A percentile compares a stretch with the other conserved stretches of the same genome.
These are phyloP conservation scores for Pseudopodoces humilis DNA, from an alignment of 2,113 vertebrate genomes.

Conservation along the genomic window DNA sequence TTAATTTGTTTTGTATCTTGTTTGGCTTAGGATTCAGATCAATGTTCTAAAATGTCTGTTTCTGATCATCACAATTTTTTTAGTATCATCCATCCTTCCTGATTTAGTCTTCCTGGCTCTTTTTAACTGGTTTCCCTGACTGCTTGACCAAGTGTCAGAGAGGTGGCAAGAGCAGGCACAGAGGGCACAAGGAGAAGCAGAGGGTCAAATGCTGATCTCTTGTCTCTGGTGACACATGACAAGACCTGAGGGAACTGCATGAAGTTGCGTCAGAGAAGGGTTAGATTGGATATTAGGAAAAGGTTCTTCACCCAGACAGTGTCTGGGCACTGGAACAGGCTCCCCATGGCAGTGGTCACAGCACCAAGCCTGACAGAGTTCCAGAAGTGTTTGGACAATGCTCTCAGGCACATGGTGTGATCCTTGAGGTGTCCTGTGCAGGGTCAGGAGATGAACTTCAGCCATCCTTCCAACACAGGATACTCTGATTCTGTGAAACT, in stretches of 20 bases:
- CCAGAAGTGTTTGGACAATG: background rate
- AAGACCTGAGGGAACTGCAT: background rate
- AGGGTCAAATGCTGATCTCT: background rate
- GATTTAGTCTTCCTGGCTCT: background rate
- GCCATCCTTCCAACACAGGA: background rate
- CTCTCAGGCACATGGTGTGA: background rate
- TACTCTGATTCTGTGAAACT: background rate
- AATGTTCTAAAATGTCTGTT: background rate
- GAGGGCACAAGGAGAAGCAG: background rate
- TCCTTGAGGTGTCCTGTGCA: background rate
- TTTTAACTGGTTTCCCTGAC: background rate
- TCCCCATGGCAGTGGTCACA: background rate
- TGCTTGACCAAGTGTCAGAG: background rate
- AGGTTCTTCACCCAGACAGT: background rate
- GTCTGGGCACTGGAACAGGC: background rate
- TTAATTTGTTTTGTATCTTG: background rate
- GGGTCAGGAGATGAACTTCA: background rate
- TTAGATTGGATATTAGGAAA: background rate
- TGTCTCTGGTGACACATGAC: background rate
- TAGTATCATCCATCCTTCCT: background rate
- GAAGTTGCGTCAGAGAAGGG: background rate
- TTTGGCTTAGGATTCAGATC: background rate
- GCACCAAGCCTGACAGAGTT: background rate
- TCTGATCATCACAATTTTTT: background rate
- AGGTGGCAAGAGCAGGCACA: background rate